Evolutionary conservation across 2,888 invertebrate genomes (phyloP), one percentile per base, ranked within the genome.

Genomic region (Salpingus planirostris): DNA sequence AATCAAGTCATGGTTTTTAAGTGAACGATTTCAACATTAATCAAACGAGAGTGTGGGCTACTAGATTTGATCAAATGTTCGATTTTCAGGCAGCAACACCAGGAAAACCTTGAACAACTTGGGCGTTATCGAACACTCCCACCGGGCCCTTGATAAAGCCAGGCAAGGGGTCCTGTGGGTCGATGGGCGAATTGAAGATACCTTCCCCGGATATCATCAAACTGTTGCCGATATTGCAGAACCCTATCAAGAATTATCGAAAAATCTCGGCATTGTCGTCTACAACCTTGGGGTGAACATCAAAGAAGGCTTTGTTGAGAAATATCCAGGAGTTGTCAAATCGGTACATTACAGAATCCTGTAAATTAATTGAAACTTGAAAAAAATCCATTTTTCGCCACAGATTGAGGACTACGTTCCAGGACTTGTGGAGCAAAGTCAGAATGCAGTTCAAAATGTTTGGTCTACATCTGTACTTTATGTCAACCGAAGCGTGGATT

Each of bases 371-470:
- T 25, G 15, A 28, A 21, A 31, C 33, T 31, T 28, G 28, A 37
- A 34, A 22, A 36, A 34, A 40, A 31, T 37, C 36, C 5, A 8
- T 23, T 23, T 23, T 18, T 18, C 41, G 29, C 55, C 48, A 15
- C 49, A 78, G 77, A 70, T 85, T 48, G 83, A 85, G 29, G 65
- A 75, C 39, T 81, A 84, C 53, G 74, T 75, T 6, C 85, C 85
- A 1, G 83, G 84, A n/a, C 61, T 81, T 36, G 57, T 81, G 12
- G 73, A 74, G 8, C 74, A 73, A 49, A 68, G 81, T 11, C 73
- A 75, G 45, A 53, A 51, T 24, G 45, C 51, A 22, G 67, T 69
- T 46, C 60, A 60, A 21, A 52, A 67, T 22, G 60, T 69, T 8
- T 69, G 66, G 56, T 67, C 68, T 35, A 65, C 67, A 37, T 68